Base-by-base conservation (phyloP, 2,888 invertebrate genomes). In the Magallana nippona region DNA sequence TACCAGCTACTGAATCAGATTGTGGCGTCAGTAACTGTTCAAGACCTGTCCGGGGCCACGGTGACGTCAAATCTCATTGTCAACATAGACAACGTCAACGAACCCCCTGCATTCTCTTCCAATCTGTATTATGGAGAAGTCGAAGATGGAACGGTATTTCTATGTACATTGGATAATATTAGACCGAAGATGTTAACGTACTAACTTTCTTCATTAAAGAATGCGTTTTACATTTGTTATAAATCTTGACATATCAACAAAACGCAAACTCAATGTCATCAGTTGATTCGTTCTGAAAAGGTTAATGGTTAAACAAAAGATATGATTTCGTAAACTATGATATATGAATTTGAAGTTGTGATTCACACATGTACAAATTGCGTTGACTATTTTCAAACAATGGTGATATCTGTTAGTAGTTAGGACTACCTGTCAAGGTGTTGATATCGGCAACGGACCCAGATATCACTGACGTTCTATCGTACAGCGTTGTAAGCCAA, bases 31-130 rank as follows among this genome's bases (percentile, higher is more conserved):
- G 27, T 71, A 15, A 27, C 19, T 5, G 71, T 22, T 11, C 27
- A 15, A 22, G 71, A 71, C 32, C 32, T 71, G 71, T 13, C 71
- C 13, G 71, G 71, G 2, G 71, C 71, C 5, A 71, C 78, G 19
- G 44, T 55, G 19, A 78, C 56, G 3, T n/a, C 55, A 55, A 56
- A 55, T 22, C 78, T 78, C 17, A 78, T 55, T 2, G 15, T 78
- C 44, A 55, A 78, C 22, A 56, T 78, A 10, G 78, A 55, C 55
- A 56, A 78, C 78, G 32, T 78, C 78, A 78, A 78, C n/a, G 55
- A 78, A 17, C 10, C 19, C 5, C 78, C 78, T 2, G 11, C 0
- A 13, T 78, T 78, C 10, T 55, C 78, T 1, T 55, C 78, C 19
- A 56, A 55, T 22, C 13, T 55, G 17, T 78, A 55, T 22, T 78